Evolutionary conservation across 2,888 invertebrate genomes (phyloP), one percentile per base, ranked within the genome.

Genomic region (Thysanoteuthis rhombus): DNA sequence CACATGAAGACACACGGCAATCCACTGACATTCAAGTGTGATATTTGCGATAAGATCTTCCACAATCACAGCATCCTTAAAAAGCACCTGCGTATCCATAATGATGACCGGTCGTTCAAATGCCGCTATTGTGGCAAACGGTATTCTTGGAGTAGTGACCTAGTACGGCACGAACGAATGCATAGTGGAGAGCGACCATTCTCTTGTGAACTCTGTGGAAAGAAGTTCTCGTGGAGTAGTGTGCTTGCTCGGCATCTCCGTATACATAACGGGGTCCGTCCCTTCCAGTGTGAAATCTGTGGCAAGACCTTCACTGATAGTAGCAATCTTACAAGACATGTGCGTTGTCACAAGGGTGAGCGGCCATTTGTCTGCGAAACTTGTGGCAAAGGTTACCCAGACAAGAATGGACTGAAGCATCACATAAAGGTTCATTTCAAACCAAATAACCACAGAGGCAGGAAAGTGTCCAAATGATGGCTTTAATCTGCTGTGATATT

Each of bases 151-250:
- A 45, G 40, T 25, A 92, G 45, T 8, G 47, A 92, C 5, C 38
- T 92, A n/a, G 47, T 92, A 25, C 39, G 92, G 22, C 92, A 92
- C 32, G 45, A 47, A 28, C 39, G 92, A 19, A 92, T 47, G 36
- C 92, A 92, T 52, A 92, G 92, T 36, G 92, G 92, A 22, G 92
- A 92, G 38, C 39, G 42, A 36, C 92, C 92, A 32, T 92, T 92
- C n/a, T 47, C 42, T 39, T 92, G 92, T 36, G 42, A 92, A 45
- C 25, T 45, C 8, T 92, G 92, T 45, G 92, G 92, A 32, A 92
- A 92, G 92, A 92, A 92, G 8, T 92, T 92, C 92, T 47, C 92
- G 10, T 40, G 38, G 40, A 45, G 45, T 28, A 92, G 45, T n/a
- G 47, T 38, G 8, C 47, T 92, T 25, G 42, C 42, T 36, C 42